A percentile compares a stretch with the other conserved stretches of the same genome.
These are phyloP conservation scores for Cyanocitta stelleri DNA, from an alignment of 2,113 vertebrate species.

Conservation along the genomic window DNA sequence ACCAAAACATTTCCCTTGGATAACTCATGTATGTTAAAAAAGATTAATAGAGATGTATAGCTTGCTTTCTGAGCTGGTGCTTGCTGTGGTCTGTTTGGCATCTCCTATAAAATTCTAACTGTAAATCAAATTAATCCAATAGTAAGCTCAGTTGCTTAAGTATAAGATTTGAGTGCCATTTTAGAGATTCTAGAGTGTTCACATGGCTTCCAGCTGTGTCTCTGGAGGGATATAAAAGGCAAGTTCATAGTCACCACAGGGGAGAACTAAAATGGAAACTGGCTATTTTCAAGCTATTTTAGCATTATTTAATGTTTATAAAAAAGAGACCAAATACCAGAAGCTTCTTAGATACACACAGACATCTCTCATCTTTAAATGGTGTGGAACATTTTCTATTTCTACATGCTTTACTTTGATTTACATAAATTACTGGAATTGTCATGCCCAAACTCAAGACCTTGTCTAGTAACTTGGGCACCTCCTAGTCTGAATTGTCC, in stretches of 20 bases:
- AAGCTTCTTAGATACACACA: not conserved
- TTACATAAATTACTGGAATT: not conserved
- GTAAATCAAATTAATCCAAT: not conserved
- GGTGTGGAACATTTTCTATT: not conserved
- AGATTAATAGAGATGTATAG: not conserved
- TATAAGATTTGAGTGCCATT: not conserved
- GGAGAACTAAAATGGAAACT: not conserved
- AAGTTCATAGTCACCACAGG: not conserved
- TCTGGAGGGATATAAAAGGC: not conserved
- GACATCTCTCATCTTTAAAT: not conserved
- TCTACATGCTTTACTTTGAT: not conserved
- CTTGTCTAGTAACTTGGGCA: not conserved
- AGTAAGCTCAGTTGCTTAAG: not conserved
- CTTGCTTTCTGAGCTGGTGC: not conserved
- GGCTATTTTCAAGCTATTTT: not conserved
- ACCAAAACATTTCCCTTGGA: not conserved
- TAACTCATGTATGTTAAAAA: not conserved
- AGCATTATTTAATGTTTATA: not conserved
- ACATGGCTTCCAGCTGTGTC: not conserved
- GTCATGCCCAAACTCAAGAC: not conserved
- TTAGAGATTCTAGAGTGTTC: not conserved
- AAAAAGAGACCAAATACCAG: not conserved
- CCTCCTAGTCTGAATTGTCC: not conserved
- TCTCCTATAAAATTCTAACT: not conserved
- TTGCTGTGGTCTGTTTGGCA: not conserved